phyloP scores from a whole-genome alignment of 2,113 vertebrate genomes.

The Pterocles gutturalis region DNA sequence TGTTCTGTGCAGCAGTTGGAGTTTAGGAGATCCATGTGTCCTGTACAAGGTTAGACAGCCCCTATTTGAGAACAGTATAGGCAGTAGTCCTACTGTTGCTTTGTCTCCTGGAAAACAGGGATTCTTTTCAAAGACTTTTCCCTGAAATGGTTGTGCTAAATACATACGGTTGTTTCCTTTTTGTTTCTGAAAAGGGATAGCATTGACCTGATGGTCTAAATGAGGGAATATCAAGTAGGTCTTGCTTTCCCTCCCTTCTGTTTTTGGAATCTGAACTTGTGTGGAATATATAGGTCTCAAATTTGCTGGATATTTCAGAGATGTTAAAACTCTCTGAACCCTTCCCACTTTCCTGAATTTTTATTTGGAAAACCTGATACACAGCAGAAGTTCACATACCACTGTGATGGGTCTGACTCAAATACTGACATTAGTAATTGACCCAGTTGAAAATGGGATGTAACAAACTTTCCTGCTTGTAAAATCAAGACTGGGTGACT shows the following conservation, averaged over 20 bases:
- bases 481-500: neutral
- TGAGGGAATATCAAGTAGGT: neutral
- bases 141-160: neutral
- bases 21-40: neutral
- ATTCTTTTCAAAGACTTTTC: neutral
- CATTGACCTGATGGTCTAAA: neutral
- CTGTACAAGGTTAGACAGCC: fast-evolving
- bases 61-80: neutral
- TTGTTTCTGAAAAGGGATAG: neutral
- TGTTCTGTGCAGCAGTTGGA: neutral
- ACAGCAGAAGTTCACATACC: neutral
- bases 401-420: neutral
- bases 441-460: neutral
- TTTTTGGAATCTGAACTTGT: neutral
- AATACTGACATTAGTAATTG: neutral
- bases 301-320: neutral
- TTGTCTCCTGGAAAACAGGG: neutral
- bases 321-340: neutral
- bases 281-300: neutral
- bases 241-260: neutral
- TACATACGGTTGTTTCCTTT: neutral
- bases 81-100: neutral
- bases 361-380: neutral
- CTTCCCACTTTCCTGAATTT: neutral
- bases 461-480: neutral